Conservation (phyloP, 2,888 invertebrate genomes). For the Thyatira batis region DNA sequence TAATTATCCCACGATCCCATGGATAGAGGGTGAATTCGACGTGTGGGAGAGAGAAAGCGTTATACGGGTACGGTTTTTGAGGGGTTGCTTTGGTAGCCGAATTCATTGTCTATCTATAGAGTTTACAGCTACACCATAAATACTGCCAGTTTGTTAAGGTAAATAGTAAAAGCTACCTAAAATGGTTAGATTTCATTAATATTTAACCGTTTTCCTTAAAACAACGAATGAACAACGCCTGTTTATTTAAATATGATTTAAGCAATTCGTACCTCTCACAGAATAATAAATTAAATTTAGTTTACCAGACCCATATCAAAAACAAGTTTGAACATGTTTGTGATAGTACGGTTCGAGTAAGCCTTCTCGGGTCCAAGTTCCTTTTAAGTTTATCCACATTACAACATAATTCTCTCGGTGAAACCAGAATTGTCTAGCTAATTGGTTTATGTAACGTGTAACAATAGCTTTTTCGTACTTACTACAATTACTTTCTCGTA, state of each 20-base stretch:
- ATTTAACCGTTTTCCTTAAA: slow-evolving; percentile 33
- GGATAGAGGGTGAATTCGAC: slow-evolving; percentile 59
- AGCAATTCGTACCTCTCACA: slow-evolving; percentile 9
- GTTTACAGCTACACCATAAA: slow-evolving; percentile 52
- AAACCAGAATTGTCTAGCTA: slow-evolving; percentile 12
- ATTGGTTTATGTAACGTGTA: slow-evolving; percentile 20
- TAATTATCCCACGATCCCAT: slow-evolving; percentile 75
- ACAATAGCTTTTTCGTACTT: slow-evolving; percentile 20
- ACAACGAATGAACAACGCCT: slow-evolving; percentile 9
- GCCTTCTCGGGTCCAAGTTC: slow-evolving; percentile 19
- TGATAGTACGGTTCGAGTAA: slow-evolving; percentile 29
- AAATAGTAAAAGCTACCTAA: too few relatives aligned
- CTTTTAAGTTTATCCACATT: slow-evolving; percentile 5
- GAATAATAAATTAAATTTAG: slow-evolving; percentile 8
- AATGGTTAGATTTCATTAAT: slow-evolving; percentile 35
- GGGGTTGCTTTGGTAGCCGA: slow-evolving; percentile 56
- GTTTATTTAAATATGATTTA: background rate
- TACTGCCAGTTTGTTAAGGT: too few relatives aligned
- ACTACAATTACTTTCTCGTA: slow-evolving; percentile 47
- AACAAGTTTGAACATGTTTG: slow-evolving; percentile 48
- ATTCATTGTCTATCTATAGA: slow-evolving; percentile 26
- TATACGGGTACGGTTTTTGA: slow-evolving; percentile 50
- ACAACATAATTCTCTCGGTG: slow-evolving; percentile 2
- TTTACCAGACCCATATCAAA: slow-evolving; percentile 30
- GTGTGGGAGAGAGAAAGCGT: slow-evolving; percentile 62